Conservation (phyloP, 2,113 vertebrate genomes). For the Oriolus oriolus region DNA sequence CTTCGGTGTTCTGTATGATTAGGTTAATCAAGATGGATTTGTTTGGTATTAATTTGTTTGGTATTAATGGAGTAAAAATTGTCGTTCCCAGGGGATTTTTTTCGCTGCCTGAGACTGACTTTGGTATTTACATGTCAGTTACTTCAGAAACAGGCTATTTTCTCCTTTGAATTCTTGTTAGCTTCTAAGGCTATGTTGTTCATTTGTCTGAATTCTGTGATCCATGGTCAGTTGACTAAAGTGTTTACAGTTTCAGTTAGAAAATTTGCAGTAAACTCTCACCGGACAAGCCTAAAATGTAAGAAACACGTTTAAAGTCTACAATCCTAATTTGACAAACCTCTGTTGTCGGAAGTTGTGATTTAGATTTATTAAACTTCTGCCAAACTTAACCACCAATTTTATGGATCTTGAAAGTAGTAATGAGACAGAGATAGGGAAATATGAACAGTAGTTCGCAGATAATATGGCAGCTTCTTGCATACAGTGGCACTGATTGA, state of each 20-base stretch:
- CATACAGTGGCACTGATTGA: not conserved
- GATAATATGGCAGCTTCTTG: not conserved
- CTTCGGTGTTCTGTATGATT: not conserved
- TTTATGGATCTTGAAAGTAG: not conserved
- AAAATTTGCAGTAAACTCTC: not conserved
- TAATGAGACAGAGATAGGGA: not conserved
- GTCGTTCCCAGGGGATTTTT: not conserved
- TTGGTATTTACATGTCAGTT: not conserved
- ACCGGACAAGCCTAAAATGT: not conserved
- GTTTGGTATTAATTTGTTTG: conserved; percentile 45
- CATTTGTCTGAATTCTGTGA: not conserved
- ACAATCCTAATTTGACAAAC: not conserved
- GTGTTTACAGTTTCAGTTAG: not conserved
- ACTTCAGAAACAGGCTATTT: not conserved
- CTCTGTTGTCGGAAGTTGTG: not conserved
- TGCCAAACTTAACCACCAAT: not conserved
- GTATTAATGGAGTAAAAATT: conserved; percentile 29
- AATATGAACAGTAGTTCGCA: not conserved
- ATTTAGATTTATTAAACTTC: not conserved
- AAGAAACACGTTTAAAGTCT: not conserved
- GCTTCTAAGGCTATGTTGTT: not conserved
- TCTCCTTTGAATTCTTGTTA: not conserved
- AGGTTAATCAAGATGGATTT: conserved; percentile 47
- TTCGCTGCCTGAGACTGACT: not conserved
- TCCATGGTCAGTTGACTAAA: not conserved